These are phyloP conservation scores for Mormyrus proboscirostris DNA, from an alignment of 2,797 vertebrate genomes.

Conservation along the genomic window DNA sequence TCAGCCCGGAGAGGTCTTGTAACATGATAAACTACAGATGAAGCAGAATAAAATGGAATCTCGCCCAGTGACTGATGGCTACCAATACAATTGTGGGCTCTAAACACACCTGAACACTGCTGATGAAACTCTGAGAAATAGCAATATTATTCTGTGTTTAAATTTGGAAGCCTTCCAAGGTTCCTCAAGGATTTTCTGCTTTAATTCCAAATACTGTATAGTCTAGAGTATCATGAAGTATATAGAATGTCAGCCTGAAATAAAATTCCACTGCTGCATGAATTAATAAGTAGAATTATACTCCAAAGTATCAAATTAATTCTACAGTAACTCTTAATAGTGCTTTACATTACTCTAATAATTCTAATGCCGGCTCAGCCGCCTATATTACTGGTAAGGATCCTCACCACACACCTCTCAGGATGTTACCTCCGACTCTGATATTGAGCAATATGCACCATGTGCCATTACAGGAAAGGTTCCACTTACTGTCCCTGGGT, in stretches of 20 bases:
- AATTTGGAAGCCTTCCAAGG: neutral
- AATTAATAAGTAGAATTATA: slow-evolving; percentile 6
- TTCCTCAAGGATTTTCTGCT: neutral
- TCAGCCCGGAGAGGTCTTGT: neutral
- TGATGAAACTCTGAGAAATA: neutral
- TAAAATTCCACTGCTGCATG: neutral
- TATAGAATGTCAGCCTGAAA: slow-evolving; percentile 3
- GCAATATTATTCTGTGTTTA: neutral
- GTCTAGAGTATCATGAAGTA: neutral
- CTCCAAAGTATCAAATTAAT: slow-evolving; percentile 2
- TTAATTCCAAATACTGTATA: neutral
- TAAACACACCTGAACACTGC: neutral
- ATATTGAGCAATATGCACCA: neutral
- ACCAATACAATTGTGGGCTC: neutral
- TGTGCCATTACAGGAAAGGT: neutral
- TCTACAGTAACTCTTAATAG: slow-evolving; percentile 4
- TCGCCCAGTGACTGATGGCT: neutral
- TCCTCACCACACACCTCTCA: neutral
- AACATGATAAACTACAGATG: neutral
- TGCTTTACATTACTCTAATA: neutral
- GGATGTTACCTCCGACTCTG: neutral
- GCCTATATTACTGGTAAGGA: neutral
- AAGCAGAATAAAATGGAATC: neutral
- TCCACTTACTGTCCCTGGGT: neutral
- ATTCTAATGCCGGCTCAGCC: neutral